Evolutionary conservation across 2,888 invertebrate genomes (phyloP).

Genomic region (Drosophila picticornis): DNA sequence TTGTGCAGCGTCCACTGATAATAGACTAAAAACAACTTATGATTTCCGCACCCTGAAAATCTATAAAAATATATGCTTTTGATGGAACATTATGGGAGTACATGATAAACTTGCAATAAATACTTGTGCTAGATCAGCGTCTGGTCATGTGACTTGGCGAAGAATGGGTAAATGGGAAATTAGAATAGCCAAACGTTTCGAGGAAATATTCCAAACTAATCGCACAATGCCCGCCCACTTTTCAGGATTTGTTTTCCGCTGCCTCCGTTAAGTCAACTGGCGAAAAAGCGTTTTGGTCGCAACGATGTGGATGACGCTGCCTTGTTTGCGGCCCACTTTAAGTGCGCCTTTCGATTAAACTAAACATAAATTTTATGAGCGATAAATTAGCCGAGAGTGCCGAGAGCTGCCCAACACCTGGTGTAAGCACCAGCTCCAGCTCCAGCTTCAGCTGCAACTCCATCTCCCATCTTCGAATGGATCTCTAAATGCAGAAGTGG

Average conservation of each 20-base stretch:
- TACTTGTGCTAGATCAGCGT: conserved; percentile 61
- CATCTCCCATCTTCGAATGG: conserved; percentile 6
- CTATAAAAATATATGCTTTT: not conserved
- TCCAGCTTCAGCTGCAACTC: not conserved
- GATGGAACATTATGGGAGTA: not conserved
- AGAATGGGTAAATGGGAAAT: conserved; percentile 23
- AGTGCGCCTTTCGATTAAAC: conserved; percentile 79
- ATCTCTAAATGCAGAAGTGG: conserved; percentile 9
- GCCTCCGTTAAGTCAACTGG: conserved; percentile 10
- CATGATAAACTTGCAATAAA: conserved; percentile 55
- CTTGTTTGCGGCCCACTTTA: conserved; percentile 45
- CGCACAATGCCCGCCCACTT: conserved; percentile 7
- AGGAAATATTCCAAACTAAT: conserved; percentile 10
- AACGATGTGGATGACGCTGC: conserved; percentile 1
- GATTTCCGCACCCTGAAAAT: not conserved
- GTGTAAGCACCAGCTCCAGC: conserved; percentile 32
- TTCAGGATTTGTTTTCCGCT: conserved; percentile 6
- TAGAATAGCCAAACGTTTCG: conserved; percentile 50
- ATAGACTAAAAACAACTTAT: not conserved
- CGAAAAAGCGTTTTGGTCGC: not conserved
- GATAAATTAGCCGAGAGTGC: conserved; percentile 69
- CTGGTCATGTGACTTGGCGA: conserved; percentile 21
- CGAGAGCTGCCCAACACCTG: conserved; percentile 65
- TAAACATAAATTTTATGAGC: conserved; percentile 80
- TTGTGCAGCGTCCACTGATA: too few relatives aligned